A percentile compares a stretch with the other conserved stretches of the same genome.
Evolutionary conservation across 2,888 invertebrate genomes (phyloP).

Genomic region (Drepana falcataria): DNA sequence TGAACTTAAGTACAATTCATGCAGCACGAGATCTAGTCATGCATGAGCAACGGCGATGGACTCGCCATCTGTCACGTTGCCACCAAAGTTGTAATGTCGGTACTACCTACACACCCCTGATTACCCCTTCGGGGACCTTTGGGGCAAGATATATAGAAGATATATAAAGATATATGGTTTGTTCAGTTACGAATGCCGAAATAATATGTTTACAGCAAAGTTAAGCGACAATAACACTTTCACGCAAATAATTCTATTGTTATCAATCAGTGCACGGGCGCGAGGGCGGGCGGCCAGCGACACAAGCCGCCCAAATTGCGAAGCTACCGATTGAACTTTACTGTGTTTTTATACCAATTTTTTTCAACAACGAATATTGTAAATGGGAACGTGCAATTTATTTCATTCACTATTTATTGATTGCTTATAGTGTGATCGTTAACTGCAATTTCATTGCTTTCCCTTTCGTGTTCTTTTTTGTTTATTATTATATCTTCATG

Average conservation of each 20-base stretch:
- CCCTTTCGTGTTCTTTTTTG: background rate
- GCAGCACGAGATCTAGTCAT: too few species aligned
- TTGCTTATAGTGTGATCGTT: constrained; percentile 70
- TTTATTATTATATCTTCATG: too few species aligned
- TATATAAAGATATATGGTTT: too few species aligned
- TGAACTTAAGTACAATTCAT: too few species aligned
- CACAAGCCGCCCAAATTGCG: constrained; percentile 61
- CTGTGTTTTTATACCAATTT: constrained; percentile 54
- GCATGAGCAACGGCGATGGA: too few species aligned
- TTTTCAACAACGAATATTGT: constrained; percentile 57
- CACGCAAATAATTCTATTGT: constrained; percentile 55
- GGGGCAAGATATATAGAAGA: too few species aligned
- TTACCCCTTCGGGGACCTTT: too few species aligned
- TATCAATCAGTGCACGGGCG: constrained; percentile 47
- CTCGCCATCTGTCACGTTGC: too few species aligned
- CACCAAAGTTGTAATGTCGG: too few species aligned
- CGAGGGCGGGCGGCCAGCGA: constrained; percentile 12
- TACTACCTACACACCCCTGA: too few species aligned
- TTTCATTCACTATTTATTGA: constrained; percentile 61
- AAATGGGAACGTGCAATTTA: constrained; percentile 65
- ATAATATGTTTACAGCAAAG: too few species aligned
- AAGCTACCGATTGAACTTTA: constrained; percentile 36
- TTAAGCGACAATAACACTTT: constrained; percentile 17
- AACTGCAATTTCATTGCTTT: constrained; percentile 44
- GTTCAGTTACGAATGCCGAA: too few species aligned